These are phyloP conservation scores for Trachelus stipa DNA, from an alignment of 2,888 invertebrate species.

Conservation along the genomic window DNA sequence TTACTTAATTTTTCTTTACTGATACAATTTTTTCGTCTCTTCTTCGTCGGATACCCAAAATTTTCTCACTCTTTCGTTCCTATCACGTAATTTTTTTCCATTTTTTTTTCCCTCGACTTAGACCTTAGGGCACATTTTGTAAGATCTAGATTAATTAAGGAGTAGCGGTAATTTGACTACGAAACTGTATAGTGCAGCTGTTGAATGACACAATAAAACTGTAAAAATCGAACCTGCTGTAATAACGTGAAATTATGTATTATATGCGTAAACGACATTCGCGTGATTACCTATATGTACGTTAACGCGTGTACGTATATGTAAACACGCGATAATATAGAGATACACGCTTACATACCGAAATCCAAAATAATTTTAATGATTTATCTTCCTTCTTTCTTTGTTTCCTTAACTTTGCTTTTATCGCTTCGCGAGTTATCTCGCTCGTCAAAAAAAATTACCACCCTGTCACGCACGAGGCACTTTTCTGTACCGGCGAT, in stretches of 20 bases:
- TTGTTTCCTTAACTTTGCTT: not conserved
- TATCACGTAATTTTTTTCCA: not conserved
- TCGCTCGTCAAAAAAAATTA: not conserved
- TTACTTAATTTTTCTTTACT: conserved; percentile 6
- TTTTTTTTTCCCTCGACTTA: not conserved
- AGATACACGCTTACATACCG: not conserved
- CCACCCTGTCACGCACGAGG: not conserved
- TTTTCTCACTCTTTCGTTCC: conserved; percentile 6
- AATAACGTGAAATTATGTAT: not conserved
- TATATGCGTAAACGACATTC: not conserved
- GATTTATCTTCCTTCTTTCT: not conserved
- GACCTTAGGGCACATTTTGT: not conserved
- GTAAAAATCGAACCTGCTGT: conserved; percentile 1
- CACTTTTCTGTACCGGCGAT: not conserved
- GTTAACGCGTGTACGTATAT: not conserved
- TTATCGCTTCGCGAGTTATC: not conserved
- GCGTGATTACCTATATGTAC: not conserved
- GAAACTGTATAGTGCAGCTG: conserved; percentile 9
- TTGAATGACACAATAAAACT: conserved; percentile 7
- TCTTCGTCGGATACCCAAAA: not conserved
- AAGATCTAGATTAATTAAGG: conserved; percentile 1
- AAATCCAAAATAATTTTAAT: not conserved
- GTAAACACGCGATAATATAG: too few species aligned
- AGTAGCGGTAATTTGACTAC: conserved; percentile 8
- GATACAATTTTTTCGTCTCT: conserved; percentile 11